phyloP scores from a whole-genome alignment of 2,888 invertebrate species.

The Oscheius myriophilus region DNA sequence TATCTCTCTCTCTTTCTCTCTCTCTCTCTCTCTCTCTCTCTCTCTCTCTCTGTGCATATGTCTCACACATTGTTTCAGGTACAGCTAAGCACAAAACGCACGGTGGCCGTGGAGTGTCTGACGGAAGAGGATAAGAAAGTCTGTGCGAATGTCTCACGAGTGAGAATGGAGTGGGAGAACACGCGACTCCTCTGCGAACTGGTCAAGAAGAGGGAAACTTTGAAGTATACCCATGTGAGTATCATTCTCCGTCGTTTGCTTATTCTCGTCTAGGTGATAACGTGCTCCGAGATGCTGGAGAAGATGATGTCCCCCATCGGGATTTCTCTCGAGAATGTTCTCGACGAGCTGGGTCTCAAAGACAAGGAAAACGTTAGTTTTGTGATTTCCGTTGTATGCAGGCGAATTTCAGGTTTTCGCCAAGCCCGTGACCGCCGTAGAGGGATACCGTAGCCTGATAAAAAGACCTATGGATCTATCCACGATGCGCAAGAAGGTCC shows the following conservation, averaged over 20 bases:
- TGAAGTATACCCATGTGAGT: slow-evolving; percentile 76
- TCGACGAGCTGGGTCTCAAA: background rate
- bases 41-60: background rate
- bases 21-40: background rate
- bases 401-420: slow-evolving; percentile 48
- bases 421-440: slow-evolving; percentile 75
- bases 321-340: background rate
- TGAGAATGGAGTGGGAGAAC: slow-evolving; percentile 91
- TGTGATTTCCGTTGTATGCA: background rate
- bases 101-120: slow-evolving; percentile 1
- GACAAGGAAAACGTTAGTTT: slow-evolving; percentile 6
- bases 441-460: slow-evolving; percentile 88
- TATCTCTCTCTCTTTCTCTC: background rate
- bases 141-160: slow-evolving; percentile 70
- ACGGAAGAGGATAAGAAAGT: slow-evolving; percentile 22
- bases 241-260: background rate
- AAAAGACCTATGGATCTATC: slow-evolving; percentile 87
- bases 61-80: too few relatives aligned
- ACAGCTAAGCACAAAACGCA: slow-evolving; percentile 1
- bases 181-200: slow-evolving; percentile 90
- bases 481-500: slow-evolving; percentile 81
- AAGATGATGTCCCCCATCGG: background rate
- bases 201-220: slow-evolving; percentile 91
- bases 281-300: background rate
- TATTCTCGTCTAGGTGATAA: background rate